Evolutionary conservation across 64 coral and sea anemone species (phyloP).

Genomic region (Montipora foliosa): DNA sequence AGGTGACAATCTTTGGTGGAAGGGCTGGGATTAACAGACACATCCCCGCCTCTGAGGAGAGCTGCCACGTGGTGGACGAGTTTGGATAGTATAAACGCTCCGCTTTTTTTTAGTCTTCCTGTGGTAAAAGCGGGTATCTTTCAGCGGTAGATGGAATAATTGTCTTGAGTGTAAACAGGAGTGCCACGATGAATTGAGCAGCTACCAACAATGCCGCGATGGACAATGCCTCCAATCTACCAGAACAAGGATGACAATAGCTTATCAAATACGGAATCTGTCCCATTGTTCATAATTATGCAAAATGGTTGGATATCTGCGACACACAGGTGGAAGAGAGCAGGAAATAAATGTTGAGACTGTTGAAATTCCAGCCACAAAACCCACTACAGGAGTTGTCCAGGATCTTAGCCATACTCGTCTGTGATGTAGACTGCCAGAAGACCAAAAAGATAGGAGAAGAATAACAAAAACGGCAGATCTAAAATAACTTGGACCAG

Average conservation of each 20-base stretch:
- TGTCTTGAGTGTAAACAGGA: slow-evolving; percentile 1
- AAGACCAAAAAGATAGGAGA: slow-evolving; percentile 13
- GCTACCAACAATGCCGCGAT: too few species aligned
- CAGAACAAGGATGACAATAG: too few species aligned
- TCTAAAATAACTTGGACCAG: background rate
- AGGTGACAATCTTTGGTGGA: background rate
- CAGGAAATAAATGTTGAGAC: background rate
- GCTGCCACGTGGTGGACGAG: slow-evolving; percentile 4
- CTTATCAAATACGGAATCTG: too few species aligned
- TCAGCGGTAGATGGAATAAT: background rate
- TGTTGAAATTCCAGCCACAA: slow-evolving; percentile 7
- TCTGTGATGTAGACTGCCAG: slow-evolving; percentile 11
- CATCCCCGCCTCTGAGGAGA: slow-evolving; percentile 1
- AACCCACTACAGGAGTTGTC: background rate
- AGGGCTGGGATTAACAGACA: slow-evolving; percentile 4
- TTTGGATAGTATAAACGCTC: slow-evolving; percentile 39
- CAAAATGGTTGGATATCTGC: too few species aligned
- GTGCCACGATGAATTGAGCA: too few species aligned
- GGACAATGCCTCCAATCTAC: too few species aligned
- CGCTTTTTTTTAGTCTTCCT: slow-evolving; percentile 14
- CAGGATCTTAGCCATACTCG: slow-evolving; percentile 11
- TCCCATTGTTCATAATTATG: too few species aligned
- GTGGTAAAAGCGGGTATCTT: slow-evolving; percentile 23
- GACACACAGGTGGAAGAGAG: too few species aligned
- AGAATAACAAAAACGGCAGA: background rate